These are phyloP conservation scores for Serinus canaria DNA, from an alignment of 2,113 vertebrate genomes.

Conservation along the genomic window DNA sequence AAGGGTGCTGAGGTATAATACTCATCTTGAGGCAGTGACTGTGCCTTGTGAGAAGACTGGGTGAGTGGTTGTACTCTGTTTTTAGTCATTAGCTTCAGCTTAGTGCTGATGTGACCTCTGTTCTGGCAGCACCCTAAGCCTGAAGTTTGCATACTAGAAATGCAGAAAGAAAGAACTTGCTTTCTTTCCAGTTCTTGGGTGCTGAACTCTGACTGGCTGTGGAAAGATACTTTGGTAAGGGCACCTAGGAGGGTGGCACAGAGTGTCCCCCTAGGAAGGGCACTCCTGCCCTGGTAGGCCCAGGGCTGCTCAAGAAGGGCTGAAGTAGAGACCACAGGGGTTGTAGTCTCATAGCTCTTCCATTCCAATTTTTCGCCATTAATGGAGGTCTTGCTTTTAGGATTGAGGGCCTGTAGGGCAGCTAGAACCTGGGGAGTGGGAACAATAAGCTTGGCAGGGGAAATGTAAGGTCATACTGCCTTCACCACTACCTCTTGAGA, in stretches of 20 bases:
- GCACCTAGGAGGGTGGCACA: not conserved
- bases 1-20: not conserved
- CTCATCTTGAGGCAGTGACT: not conserved
- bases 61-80: not conserved
- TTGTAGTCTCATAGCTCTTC: not conserved
- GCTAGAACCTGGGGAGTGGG: not conserved
- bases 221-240: not conserved
- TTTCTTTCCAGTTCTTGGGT: not conserved
- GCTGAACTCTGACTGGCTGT: not conserved
- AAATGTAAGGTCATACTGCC: not conserved
- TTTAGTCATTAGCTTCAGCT: accelerated
- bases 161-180: not conserved
- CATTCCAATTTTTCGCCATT: not conserved
- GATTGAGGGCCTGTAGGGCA: not conserved
- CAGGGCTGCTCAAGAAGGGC: not conserved
- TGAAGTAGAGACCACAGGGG: not conserved
- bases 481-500: not conserved
- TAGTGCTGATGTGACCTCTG: not conserved
- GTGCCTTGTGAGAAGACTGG: not conserved
- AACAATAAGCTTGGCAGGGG: not conserved
- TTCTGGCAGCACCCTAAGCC: not conserved
- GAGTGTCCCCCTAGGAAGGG: not conserved
- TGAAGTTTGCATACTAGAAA: not conserved
- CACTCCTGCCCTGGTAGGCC: not conserved
- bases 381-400: not conserved